A percentile compares a stretch with the other conserved stretches of the same genome.
These are phyloP conservation scores for Nannoperca australis DNA, from an alignment of 2,797 vertebrate species.

Conservation along the genomic window DNA sequence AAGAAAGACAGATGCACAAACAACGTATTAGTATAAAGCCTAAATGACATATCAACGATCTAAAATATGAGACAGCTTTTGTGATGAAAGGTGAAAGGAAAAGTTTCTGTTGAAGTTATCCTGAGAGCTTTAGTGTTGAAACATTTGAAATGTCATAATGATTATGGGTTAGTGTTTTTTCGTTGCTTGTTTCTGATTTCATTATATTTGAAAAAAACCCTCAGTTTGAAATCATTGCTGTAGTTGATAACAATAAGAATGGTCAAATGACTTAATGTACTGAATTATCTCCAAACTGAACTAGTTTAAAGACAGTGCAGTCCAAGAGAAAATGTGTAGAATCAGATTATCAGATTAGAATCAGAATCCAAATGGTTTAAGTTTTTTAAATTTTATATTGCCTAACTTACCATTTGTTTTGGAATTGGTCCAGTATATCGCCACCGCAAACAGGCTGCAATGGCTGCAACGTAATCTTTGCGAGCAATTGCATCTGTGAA, in stretches of 20 bases:
- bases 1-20: neutral
- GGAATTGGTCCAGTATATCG: too few relatives aligned
- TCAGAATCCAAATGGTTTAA: constrained; percentile 54
- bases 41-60: neutral
- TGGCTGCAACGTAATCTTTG: too few relatives aligned
- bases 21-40: neutral
- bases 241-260: neutral
- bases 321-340: constrained; percentile 30
- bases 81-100: neutral
- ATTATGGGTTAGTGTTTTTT: neutral
- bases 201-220: neutral
- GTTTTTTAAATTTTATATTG: too few relatives aligned
- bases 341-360: constrained; percentile 33
- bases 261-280: constrained; percentile 26
- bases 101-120: neutral
- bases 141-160: neutral
- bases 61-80: neutral
- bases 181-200: neutral
- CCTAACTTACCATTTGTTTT: too few relatives aligned
- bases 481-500: too few relatives aligned
- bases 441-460: too few relatives aligned
- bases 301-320: constrained; percentile 13
- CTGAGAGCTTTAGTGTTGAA: neutral
- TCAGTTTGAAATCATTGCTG: neutral
- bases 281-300: constrained; percentile 35